phyloP scores from a whole-genome alignment of 1,140 invertebrate species.

The Liolophura sinensis region DNA sequence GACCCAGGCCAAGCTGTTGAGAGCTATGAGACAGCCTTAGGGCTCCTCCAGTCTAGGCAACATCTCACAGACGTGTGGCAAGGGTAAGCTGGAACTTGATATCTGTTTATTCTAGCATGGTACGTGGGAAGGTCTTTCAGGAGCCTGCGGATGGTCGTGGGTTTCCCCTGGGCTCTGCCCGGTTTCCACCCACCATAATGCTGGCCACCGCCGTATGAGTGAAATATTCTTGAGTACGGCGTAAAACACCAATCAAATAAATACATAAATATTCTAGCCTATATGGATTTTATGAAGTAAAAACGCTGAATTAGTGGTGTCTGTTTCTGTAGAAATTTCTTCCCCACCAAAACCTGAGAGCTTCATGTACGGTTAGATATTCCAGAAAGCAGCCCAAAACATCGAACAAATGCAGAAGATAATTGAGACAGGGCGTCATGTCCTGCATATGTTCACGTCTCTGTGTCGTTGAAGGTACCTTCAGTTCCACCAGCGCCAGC shows the following conservation, averaged over 20 bases:
- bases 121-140: background rate
- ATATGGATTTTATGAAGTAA: background rate
- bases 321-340: too few relatives aligned
- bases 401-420: background rate
- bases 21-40: slow-evolving; percentile 39
- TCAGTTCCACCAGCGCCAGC: slow-evolving; percentile 4
- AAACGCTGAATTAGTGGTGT: background rate
- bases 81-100: slow-evolving; percentile 25
- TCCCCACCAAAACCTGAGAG: background rate
- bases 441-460: slow-evolving; percentile 14
- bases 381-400: background rate
- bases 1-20: slow-evolving; percentile 29
- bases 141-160: background rate
- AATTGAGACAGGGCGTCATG: slow-evolving; percentile 1
- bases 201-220: too few relatives aligned
- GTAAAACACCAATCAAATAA: background rate
- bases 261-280: background rate
- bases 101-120: slow-evolving; percentile 1
- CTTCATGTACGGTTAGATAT: background rate
- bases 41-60: slow-evolving; percentile 17
- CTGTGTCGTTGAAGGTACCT: slow-evolving; percentile 6
- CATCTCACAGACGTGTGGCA: slow-evolving; percentile 36
- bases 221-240: background rate
- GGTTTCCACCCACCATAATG: too few relatives aligned
- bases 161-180: too few relatives aligned